Evolutionary conservation across 2,888 invertebrate species (phyloP).

Genomic region (Ryuthela nishihirai): DNA sequence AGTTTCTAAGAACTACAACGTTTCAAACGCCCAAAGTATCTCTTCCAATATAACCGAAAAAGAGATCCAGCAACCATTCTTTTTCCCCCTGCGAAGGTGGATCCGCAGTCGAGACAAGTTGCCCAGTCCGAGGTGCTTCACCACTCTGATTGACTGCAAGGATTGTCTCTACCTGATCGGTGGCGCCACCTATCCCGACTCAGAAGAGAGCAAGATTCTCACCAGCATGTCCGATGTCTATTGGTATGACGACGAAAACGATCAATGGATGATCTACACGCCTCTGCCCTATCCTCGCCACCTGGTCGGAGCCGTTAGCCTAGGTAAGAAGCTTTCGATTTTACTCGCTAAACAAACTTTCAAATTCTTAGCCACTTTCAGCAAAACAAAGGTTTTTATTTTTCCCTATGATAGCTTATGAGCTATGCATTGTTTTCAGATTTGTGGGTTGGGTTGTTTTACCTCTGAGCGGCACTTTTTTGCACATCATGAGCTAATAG

Average conservation of each 20-base stretch:
- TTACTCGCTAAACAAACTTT: not conserved
- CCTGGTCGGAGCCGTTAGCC: not conserved
- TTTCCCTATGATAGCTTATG: no score
- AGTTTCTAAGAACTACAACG: no score
- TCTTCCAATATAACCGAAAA: no score
- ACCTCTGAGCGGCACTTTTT: no score
- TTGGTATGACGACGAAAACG: not conserved
- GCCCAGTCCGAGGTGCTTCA: slow-evolving; percentile 48
- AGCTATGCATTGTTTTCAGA: no score
- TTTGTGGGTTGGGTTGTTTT: no score
- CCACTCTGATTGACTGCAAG: slow-evolving; percentile 46
- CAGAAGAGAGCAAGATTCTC: slow-evolving; percentile 3
- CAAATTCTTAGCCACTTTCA: not conserved
- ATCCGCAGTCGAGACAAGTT: not conserved
- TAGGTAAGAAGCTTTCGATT: not conserved
- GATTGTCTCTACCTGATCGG: slow-evolving; percentile 64
- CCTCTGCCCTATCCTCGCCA: slow-evolving; percentile 7
- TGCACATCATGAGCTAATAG: no score
- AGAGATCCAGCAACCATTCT: no score
- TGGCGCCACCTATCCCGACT: slow-evolving; percentile 54
- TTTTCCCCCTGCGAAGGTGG: slow-evolving; percentile 16
- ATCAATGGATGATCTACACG: not conserved
- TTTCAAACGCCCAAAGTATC: no score
- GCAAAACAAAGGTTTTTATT: no score
- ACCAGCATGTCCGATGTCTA: slow-evolving; percentile 5